Conservation (phyloP, 2,113 vertebrate species). For the Lucifuga dentata region DNA sequence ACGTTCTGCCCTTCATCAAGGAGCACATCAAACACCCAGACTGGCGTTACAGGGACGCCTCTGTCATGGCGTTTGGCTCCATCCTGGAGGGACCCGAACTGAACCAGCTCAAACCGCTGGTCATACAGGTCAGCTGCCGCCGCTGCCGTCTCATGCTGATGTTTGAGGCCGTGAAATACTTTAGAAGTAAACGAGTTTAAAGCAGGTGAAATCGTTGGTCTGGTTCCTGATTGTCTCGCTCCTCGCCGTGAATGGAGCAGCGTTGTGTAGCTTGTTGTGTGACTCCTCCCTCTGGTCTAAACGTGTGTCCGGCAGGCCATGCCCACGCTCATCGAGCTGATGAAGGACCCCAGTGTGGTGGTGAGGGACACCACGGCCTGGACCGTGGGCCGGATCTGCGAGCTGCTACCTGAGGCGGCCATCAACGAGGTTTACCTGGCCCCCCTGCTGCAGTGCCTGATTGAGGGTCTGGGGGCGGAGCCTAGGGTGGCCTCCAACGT, state of each 20-base stretch:
- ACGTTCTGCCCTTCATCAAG: constrained; percentile 98
- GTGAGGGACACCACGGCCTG: constrained; percentile 97
- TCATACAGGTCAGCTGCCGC: constrained; percentile 87
- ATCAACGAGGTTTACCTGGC: constrained; percentile 96
- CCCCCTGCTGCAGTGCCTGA: constrained; percentile 94
- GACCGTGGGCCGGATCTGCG: constrained; percentile 97
- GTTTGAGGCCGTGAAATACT: too few relatives aligned
- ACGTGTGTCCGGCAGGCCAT: constrained; percentile 90
- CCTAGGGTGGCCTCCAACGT: constrained; percentile 97
- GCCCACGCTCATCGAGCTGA: constrained; percentile 96
- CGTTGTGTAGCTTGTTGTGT: too few relatives aligned
- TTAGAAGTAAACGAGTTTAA: too few relatives aligned
- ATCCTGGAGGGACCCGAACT: constrained; percentile 97
- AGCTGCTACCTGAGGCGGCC: constrained; percentile 96
- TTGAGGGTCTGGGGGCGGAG: constrained; percentile 95
- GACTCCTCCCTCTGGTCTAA: too few relatives aligned
- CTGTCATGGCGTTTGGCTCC: constrained; percentile 97
- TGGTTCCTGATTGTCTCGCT: too few relatives aligned
- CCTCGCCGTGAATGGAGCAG: too few relatives aligned
- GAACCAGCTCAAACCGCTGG: constrained; percentile 95
- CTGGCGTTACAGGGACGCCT: constrained; percentile 97
- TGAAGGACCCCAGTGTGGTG: constrained; percentile 98
- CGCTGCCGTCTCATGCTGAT: too few relatives aligned
- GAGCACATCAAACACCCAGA: constrained; percentile 95
- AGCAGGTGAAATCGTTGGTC: too few relatives aligned